These are phyloP conservation scores for Toxotes lorentzi DNA, from an alignment of 2,797 vertebrate species.

Conservation along the genomic window DNA sequence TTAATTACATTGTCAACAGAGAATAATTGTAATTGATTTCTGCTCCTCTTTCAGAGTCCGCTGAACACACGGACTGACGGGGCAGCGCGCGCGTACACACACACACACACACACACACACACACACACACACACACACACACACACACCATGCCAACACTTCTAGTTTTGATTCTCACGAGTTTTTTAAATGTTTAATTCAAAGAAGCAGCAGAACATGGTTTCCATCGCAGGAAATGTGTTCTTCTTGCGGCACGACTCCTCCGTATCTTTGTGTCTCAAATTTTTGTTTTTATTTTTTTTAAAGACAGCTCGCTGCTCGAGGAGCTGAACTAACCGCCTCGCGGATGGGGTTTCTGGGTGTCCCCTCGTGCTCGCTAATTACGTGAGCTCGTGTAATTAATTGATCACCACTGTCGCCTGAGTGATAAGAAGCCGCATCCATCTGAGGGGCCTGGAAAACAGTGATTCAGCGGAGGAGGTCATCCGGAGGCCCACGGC, in stretches of 20 bases:
- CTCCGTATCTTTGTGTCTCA: neutral
- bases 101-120: neutral
- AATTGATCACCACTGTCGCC: constrained; percentile 75
- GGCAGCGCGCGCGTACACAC: neutral
- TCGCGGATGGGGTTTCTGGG: constrained; percentile 4
- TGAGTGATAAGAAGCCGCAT: constrained; percentile 71
- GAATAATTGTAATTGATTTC: constrained; percentile 97
- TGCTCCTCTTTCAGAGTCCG: constrained; percentile 68
- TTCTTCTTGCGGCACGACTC: neutral
- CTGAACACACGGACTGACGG: constrained; percentile 23
- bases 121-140: constrained; percentile 10
- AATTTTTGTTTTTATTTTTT: neutral
- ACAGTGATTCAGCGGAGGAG: constrained; percentile 61
- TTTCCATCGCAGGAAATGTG: neutral
- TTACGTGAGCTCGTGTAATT: constrained; percentile 76
- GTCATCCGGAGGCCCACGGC: constrained; percentile 55
- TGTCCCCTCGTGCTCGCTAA: constrained; percentile 71
- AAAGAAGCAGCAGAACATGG: neutral
- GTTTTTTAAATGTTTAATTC: neutral
- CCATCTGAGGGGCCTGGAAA: constrained; percentile 60
- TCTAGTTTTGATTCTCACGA: neutral
- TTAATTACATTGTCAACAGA: constrained; percentile 98
- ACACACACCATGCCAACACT: neutral
- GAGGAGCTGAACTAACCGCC: constrained; percentile 6
- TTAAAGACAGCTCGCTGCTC: neutral